Conservation (phyloP, 2,113 vertebrate species). For the Chascanopsetta lugubris region DNA sequence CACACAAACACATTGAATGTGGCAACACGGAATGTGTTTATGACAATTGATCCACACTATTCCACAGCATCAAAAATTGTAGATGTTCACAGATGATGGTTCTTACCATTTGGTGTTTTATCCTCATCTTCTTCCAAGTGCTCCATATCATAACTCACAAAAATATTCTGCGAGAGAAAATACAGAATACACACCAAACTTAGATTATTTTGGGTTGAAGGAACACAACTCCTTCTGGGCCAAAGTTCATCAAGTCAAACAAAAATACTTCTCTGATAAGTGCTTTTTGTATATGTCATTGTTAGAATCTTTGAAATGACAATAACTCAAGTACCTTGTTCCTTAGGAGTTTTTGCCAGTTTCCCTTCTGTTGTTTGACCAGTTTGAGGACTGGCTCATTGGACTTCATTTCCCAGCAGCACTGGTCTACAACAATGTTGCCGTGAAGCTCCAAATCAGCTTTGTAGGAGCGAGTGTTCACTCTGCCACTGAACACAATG, state of each 20-base stretch:
- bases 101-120: conserved; percentile 42
- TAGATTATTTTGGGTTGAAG: no score
- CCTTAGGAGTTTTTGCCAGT: conserved; percentile 70
- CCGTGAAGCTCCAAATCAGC: conserved; percentile 61
- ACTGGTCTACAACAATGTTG: conserved; percentile 51
- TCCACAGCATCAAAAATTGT: no score
- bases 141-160: conserved; percentile 77
- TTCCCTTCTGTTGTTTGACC: conserved; percentile 59
- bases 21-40: not conserved
- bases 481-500: conserved; percentile 59
- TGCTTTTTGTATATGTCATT: no score
- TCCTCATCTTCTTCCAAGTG: conserved; percentile 66
- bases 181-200: not conserved
- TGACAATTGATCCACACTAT: not conserved
- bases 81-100: not conserved
- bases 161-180: conserved; percentile 66
- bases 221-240: no score
- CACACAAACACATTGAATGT: not conserved
- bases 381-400: conserved; percentile 75
- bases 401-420: conserved; percentile 71
- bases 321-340: conserved; percentile 60
- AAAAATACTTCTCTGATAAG: no score
- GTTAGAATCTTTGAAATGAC: no score
- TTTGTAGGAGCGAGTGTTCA: conserved; percentile 57
- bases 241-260: no score